These are phyloP conservation scores for Hermodice carunculata DNA, from an alignment of 2,888 invertebrate species.

Conservation along the genomic window DNA sequence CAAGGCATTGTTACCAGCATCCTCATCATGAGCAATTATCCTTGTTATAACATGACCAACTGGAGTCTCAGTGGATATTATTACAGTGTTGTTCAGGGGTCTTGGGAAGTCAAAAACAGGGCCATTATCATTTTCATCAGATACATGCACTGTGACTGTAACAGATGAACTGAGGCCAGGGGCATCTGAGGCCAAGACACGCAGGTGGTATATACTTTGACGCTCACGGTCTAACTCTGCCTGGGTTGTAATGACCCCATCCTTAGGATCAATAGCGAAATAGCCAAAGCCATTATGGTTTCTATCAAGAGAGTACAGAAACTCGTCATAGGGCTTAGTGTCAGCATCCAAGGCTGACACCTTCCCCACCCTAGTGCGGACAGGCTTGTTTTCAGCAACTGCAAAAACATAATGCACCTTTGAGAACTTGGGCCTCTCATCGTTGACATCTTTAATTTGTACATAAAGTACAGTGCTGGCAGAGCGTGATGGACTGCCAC, in stretches of 20 bases:
- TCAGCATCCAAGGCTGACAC: constrained; percentile 19
- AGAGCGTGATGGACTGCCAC: constrained; percentile 83
- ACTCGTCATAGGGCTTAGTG: constrained; percentile 1
- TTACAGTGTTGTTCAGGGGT: not conserved
- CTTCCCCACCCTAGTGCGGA: constrained; percentile 12
- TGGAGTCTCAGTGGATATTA: constrained; percentile 13
- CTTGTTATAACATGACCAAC: constrained; percentile 19
- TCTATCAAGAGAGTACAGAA: constrained; percentile 5
- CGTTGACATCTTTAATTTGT: constrained; percentile 23
- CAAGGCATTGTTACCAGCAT: constrained; percentile 15
- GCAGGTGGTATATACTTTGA: constrained; percentile 81
- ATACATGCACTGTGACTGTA: constrained; percentile 9
- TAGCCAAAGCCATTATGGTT: constrained; percentile 73
- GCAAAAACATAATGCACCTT: constrained; percentile 12
- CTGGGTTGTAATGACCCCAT: constrained; percentile 85
- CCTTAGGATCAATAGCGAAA: constrained; percentile 87
- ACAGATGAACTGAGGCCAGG: constrained; percentile 13
- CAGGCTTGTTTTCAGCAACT: constrained; percentile 28
- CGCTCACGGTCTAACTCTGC: constrained; percentile 87
- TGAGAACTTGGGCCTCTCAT: constrained; percentile 24
- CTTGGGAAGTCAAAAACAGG: constrained; percentile 14
- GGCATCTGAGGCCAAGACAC: constrained; percentile 75
- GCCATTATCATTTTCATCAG: constrained; percentile 13
- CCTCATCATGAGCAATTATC: constrained; percentile 11
- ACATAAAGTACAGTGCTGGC: constrained; percentile 82